A percentile compares a stretch with the other conserved stretches of the same genome.
Conservation (phyloP, 2,113 vertebrate species). For the Myiozetetes cayanensis region DNA sequence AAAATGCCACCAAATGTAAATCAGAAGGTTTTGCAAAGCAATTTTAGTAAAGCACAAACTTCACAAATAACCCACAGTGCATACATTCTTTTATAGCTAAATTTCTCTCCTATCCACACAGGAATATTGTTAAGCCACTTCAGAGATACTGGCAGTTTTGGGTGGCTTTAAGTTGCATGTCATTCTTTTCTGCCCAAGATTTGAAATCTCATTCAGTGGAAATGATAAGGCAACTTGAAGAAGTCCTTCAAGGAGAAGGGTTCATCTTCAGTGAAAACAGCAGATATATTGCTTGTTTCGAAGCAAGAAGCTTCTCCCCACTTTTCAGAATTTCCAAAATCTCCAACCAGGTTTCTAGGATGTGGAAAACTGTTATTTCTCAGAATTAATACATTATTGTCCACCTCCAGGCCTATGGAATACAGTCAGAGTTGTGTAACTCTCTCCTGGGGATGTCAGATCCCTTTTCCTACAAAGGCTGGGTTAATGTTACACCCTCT, state of each 20-base stretch:
- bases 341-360: not conserved
- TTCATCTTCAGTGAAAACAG: not conserved
- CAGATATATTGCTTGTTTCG: not conserved
- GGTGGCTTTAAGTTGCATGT: not conserved
- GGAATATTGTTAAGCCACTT: not conserved
- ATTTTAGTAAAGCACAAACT: not conserved
- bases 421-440: not conserved
- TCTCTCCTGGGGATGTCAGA: not conserved
- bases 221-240: not conserved
- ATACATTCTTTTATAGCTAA: not conserved
- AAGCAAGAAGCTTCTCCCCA: not conserved
- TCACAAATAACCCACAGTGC: not conserved
- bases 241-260: not conserved
- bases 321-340: not conserved
- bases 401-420: not conserved
- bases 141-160: not conserved
- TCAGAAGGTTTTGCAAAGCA: not conserved
- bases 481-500: not conserved
- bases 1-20: constrained; percentile 34
- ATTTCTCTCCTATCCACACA: not conserved
- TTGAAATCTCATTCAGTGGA: not conserved
- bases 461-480: not conserved
- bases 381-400: not conserved
- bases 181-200: not conserved
- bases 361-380: not conserved